These are phyloP conservation scores for Poeciliopsis presidionis DNA, from an alignment of 2,797 vertebrate genomes.

Conservation along the genomic window DNA sequence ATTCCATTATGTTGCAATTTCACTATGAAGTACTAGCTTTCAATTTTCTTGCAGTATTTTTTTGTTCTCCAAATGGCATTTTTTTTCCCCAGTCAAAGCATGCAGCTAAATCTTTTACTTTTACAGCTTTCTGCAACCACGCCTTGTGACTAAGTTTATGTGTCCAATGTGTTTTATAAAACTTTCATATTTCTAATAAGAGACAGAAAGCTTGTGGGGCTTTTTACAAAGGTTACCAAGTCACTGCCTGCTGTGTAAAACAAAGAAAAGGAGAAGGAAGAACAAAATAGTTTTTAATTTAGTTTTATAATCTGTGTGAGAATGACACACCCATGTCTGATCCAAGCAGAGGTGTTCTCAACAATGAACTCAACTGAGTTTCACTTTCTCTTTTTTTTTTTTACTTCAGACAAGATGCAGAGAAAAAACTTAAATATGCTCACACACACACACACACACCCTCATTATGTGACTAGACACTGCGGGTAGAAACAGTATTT, in stretches of 20 bases:
- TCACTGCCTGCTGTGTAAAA: background rate
- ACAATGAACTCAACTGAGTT: background rate
- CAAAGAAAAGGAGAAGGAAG: background rate
- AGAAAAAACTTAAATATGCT: background rate
- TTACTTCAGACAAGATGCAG: background rate
- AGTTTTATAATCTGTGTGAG: background rate
- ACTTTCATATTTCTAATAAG: background rate
- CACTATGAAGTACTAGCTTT: background rate
- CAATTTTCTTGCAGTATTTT: background rate
- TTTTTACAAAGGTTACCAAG: background rate
- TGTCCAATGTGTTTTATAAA: background rate
- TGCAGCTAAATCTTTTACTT: background rate
- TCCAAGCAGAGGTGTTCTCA: background rate
- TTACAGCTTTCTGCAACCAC: background rate
- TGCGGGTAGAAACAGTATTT: background rate
- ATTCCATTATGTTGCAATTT: background rate
- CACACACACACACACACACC: background rate
- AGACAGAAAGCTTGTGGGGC: background rate
- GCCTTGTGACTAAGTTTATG: background rate
- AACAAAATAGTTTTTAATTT: background rate
- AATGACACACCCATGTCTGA: background rate
- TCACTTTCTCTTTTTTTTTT: background rate
- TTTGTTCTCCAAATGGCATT: background rate
- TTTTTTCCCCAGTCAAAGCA: background rate
- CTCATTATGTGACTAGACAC: background rate